Base-by-base conservation (phyloP, 2,888 invertebrate genomes). In the Margaritifera margaritifera region DNA sequence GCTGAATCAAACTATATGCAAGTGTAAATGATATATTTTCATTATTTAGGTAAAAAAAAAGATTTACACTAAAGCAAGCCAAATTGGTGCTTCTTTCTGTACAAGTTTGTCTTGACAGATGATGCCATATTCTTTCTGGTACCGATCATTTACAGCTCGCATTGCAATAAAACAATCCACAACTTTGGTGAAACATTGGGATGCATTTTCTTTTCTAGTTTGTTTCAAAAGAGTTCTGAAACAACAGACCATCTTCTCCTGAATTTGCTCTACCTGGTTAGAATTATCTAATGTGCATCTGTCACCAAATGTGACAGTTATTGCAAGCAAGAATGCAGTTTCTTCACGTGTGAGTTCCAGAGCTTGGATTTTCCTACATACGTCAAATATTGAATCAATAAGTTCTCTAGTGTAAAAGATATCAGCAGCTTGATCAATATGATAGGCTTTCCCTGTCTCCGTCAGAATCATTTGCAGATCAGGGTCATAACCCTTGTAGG, bases 21-120 rank as follows among this genome's bases (percentile, higher is more conserved):
- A 42, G 15, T 42, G 15, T 15, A 15, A 42, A 42, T 3, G 15
- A 3, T 42, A 42, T 42, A 8, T 15, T 42, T 42, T 42, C 11
- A 42, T 11, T 42, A 42, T 15, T 42, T 42, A 11, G 42, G 42
- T 15, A 42, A 42, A 15, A 42, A 42, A 42, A 42, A 42, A 42
- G 42, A 42, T 42, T 42, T 42, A 42, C 42, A 42, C 42, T 42
- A 42, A 77, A 5, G 77, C 77, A 42, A 77, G 57, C 77, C 77
- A 77, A 24, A 77, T 77, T 25, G 77, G 77, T 5, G 77, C 77
- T 64, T 77, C 77, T 52, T 77, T 77, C 64, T 77, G 77, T 1
- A 77, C 77, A 5, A 77, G 66, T 52, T 77, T 77, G 56, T 77
- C 77, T 57, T 77, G 77, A 57, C 77, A 77, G 54, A 77, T 77